Evolutionary conservation across 1,140 invertebrate genomes (phyloP).

Genomic region (Tetraneura akinire): DNA sequence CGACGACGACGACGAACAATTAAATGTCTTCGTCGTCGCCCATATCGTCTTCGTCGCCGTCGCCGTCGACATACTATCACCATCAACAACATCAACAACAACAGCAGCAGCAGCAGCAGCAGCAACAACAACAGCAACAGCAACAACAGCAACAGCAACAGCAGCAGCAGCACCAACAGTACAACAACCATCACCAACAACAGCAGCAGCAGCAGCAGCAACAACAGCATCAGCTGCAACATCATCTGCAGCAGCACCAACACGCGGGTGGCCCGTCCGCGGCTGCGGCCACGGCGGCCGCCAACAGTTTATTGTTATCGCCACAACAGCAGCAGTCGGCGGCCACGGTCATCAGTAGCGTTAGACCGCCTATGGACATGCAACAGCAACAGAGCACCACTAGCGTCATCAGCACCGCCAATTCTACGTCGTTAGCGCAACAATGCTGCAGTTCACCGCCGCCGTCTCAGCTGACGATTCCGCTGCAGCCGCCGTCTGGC

Average conservation of each 20-base stretch:
- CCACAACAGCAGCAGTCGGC: background rate
- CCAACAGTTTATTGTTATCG: background rate
- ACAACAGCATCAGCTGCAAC: background rate
- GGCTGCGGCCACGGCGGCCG: background rate
- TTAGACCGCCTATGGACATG: background rate
- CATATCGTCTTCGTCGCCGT: conserved; percentile 31
- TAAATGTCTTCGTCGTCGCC: conserved; percentile 41
- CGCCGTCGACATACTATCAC: conserved; percentile 25
- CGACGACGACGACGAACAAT: background rate
- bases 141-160: background rate
- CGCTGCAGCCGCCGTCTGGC: background rate
- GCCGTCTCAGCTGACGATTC: background rate
- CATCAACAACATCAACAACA: conserved; percentile 8
- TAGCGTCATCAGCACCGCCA: too few relatives aligned
- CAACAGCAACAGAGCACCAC: background rate
- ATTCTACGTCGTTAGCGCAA: background rate
- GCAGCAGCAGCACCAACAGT: conserved; percentile 2
- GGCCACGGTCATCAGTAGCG: background rate
- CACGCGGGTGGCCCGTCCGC: background rate
- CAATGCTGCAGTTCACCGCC: background rate
- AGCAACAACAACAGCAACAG: background rate
- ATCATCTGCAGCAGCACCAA: conserved; percentile 11
- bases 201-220: conserved; percentile 20
- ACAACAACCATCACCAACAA: conserved; percentile 14
- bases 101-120: background rate